Base-by-base conservation (phyloP, 2,797 vertebrate species). In the Betta splendens region DNA sequence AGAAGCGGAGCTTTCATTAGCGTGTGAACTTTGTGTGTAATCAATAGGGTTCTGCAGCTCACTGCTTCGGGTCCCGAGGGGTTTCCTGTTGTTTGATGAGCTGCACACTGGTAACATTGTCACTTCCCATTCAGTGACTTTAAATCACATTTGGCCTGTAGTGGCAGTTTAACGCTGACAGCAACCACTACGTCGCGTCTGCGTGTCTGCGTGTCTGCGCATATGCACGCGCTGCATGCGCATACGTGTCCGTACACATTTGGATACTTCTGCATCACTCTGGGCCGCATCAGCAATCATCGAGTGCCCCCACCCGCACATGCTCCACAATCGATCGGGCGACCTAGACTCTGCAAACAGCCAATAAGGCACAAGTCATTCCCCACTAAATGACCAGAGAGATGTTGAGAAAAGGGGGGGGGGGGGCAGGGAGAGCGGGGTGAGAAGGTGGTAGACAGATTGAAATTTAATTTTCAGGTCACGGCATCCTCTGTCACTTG, bases 401-500 rank as follows among this genome's bases (percentile, higher is more conserved):
- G 73, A 55, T 47, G 32, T 58, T 7, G 53, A 39, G 35, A 35
- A 25, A 20, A 8, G 28, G 39, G 45, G 21, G 22, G 53, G 40
- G 46, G 16, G 28, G 8, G n/a, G 29, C n/a, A 8, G 43, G 31
- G 42, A n/a, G 66, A 44, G 64, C 7, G n/a, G 77, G 83, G 77
- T 75, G 75, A 81, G 79, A 79, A 85, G 76, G 81, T 84, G 77
- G 79, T 75, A 88, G 85, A 89, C 86, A 79, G 83, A 87, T 85
- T 83, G 79, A 81, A 81, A 85, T 89, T 88, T 86, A 82, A 89
- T 86, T 88, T 88, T 89, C 89, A 88, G 87, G 87, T 87, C 89
- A 90, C 86, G 76, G 79, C 83, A 75, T 83, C 75, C 84, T 75
- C 73, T 85, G 84, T 88, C 85, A 85, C 86, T 87, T 85, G 80